phyloP scores from a whole-genome alignment of 1,140 invertebrate genomes.

The Aradophagus sp. region DNA sequence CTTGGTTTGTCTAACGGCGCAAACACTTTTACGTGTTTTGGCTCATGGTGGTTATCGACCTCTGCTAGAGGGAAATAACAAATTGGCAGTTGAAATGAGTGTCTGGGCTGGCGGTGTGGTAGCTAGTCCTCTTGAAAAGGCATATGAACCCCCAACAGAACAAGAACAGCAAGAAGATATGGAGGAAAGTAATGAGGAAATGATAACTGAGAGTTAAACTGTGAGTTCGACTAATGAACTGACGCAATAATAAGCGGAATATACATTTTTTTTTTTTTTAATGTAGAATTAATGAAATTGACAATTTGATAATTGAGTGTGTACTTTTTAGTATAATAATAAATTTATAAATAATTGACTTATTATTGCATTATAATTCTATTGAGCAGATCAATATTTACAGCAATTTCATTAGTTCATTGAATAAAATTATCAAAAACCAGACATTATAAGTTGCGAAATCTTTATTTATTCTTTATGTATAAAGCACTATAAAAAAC shows the following conservation, averaged over 20 bases:
- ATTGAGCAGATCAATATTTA: too few species aligned
- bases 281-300: slow-evolving; percentile 32
- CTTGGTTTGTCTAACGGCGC: slow-evolving; percentile 91
- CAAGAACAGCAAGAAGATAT: slow-evolving; percentile 77
- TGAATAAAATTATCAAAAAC: slow-evolving; percentile 1
- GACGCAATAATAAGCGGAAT: neutral
- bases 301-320: slow-evolving; percentile 27
- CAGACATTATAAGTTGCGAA: too few species aligned
- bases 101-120: slow-evolving; percentile 94
- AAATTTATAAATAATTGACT: too few species aligned
- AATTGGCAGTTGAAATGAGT: slow-evolving; percentile 85
- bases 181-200: slow-evolving; percentile 76
- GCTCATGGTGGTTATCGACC: slow-evolving; percentile 94
- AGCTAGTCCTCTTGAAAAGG: slow-evolving; percentile 92
- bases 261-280: neutral
- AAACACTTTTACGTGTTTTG: slow-evolving; percentile 89
- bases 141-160: slow-evolving; percentile 85
- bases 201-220: slow-evolving; percentile 74
- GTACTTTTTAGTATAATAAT: too few species aligned
- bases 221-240: slow-evolving; percentile 44
- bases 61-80: slow-evolving; percentile 83
- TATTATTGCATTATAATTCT: too few species aligned
- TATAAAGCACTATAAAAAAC: slow-evolving; percentile 54
- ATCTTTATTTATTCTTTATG: slow-evolving; percentile 42
- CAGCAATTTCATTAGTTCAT: slow-evolving; percentile 9